A percentile compares a stretch with the other conserved stretches of the same genome.
Conservation (phyloP, 2,113 vertebrate genomes). For the Corydoras maculifer region DNA sequence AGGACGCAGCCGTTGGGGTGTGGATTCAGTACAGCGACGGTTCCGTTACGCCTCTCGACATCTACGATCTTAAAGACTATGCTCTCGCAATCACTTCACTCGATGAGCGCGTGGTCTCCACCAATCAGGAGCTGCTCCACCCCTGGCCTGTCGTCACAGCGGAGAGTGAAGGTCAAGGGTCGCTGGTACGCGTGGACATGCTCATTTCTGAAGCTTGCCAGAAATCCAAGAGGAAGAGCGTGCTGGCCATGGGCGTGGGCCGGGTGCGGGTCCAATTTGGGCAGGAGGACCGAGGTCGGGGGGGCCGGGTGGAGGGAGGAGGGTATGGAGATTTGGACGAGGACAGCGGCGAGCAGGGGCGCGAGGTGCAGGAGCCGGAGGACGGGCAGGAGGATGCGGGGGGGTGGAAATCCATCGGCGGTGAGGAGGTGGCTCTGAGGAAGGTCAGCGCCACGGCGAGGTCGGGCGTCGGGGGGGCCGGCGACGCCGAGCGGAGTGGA, state of each 20-base stretch:
- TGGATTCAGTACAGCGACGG: slow-evolving; percentile 96
- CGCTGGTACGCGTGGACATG: slow-evolving; percentile 85
- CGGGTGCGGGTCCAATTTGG: slow-evolving; percentile 80
- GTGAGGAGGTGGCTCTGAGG: slow-evolving; percentile 69
- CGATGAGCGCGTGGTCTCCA: slow-evolving; percentile 83
- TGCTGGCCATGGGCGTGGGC: slow-evolving; percentile 81
- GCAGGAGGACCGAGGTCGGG: slow-evolving; percentile 60
- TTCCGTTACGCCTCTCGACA: slow-evolving; percentile 83
- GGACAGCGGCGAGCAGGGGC: slow-evolving; percentile 66
- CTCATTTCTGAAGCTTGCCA: slow-evolving; percentile 89
- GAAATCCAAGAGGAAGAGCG: slow-evolving; percentile 90
- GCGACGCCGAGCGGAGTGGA: slow-evolving; percentile 63
- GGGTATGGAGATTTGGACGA: slow-evolving; percentile 61
- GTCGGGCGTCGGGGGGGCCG: slow-evolving; percentile 60
- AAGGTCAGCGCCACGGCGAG: slow-evolving; percentile 74
- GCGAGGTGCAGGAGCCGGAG: slow-evolving; percentile 58
- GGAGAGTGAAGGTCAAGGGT: slow-evolving; percentile 84
- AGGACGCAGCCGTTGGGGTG: slow-evolving; percentile 86
- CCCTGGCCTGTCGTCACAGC: slow-evolving; percentile 78
- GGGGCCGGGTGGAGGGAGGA: slow-evolving; percentile 57
- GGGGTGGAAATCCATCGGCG: slow-evolving; percentile 68
- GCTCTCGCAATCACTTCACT: slow-evolving; percentile 75
- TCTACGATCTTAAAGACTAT: slow-evolving; percentile 91
- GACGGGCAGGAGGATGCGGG: slow-evolving; percentile 67
- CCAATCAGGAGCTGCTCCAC: slow-evolving; percentile 66